A percentile compares a stretch with the other conserved stretches of the same genome.
These are phyloP conservation scores for Drosophila borborema DNA, from an alignment of 2,888 invertebrate species.

Conservation along the genomic window DNA sequence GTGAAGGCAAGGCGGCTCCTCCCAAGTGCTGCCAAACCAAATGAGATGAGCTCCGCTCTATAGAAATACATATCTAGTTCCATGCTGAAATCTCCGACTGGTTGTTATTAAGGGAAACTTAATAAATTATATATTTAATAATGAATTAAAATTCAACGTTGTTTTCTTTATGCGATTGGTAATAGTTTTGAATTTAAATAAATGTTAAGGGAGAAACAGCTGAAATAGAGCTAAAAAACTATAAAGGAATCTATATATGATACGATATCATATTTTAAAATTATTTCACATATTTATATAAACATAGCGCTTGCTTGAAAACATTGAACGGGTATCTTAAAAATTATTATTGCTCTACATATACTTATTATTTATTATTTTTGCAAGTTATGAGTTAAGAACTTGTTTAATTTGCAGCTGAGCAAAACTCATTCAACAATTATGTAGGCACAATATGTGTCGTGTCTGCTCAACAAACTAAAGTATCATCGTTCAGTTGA, in stretches of 20 bases:
- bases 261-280: too few species aligned
- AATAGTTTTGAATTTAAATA: neutral
- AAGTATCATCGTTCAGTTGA: conserved; percentile 57
- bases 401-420: conserved; percentile 42
- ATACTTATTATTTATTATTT: neutral
- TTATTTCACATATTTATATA: too few species aligned
- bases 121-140: conserved; percentile 22
- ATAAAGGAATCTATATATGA: too few species aligned
- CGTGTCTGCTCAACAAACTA: conserved; percentile 43
- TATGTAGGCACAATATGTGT: conserved; percentile 34
- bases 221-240: too few species aligned
- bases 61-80: neutral
- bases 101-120: conserved; percentile 3
- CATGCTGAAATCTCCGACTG: conserved; percentile 37
- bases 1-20: conserved; percentile 62
- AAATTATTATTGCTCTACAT: neutral
- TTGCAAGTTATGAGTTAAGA: neutral
- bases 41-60: conserved; percentile 15
- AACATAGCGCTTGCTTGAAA: too few species aligned
- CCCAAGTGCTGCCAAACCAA: conserved; percentile 64
- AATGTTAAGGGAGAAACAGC: neutral
- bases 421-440: conserved; percentile 32
- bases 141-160: neutral
- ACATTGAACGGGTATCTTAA: neutral
- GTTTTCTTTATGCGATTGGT: neutral